Conservation (phyloP, 1,140 invertebrate genomes). For the Dryas iulia region DNA sequence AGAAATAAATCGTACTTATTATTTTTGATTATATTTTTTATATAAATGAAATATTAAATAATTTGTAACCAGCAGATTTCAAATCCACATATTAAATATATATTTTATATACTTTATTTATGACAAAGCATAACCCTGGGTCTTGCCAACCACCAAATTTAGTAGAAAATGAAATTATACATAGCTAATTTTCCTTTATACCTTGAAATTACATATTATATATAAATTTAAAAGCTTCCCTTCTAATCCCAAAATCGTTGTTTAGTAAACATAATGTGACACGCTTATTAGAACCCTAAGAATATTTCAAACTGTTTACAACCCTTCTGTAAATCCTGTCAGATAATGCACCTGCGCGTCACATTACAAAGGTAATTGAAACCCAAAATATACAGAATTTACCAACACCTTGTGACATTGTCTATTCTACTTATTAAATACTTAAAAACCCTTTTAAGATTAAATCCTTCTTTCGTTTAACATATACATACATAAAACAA, state of each 20-base stretch:
- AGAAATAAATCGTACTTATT: too few relatives aligned
- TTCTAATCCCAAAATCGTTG: not conserved
- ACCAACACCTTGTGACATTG: too few relatives aligned
- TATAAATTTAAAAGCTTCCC: not conserved
- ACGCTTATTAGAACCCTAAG: not conserved
- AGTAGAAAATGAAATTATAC: not conserved
- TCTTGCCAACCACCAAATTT: not conserved
- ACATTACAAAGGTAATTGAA: slow-evolving; percentile 15
- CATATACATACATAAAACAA: not conserved
- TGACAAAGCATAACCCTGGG: not conserved
- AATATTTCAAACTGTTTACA: slow-evolving; percentile 13
- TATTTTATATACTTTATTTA: too few relatives aligned
- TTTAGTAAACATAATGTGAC: not conserved
- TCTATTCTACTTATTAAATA: not conserved
- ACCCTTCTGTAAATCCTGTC: slow-evolving; percentile 4
- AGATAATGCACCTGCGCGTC: slow-evolving; percentile 24
- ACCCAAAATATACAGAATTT: not conserved
- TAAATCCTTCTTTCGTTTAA: not conserved
- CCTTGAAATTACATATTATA: not conserved
- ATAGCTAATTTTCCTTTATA: not conserved
- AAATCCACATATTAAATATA: not conserved
- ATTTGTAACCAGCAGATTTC: not conserved
- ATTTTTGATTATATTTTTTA: too few relatives aligned
- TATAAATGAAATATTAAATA: too few relatives aligned
- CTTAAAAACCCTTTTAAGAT: not conserved